Base-by-base conservation (phyloP, 2,888 invertebrate species). In the Tillus elongatus region DNA sequence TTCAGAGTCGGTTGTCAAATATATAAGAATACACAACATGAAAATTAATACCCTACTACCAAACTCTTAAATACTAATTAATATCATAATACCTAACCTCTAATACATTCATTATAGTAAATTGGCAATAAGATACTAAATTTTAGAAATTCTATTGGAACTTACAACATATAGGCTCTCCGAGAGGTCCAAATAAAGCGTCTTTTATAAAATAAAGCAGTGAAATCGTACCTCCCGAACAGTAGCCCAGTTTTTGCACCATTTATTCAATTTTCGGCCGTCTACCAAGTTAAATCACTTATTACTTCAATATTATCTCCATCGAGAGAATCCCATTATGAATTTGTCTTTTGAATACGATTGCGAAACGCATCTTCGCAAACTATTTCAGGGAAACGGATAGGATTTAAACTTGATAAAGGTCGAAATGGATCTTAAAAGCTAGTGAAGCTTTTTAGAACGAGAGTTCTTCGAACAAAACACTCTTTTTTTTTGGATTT, bases 41-140 rank as follows among this genome's bases (percentile, higher is more conserved):
- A 51, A 45, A 45, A 38, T 51, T 52, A 55, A 51, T 51, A 55
- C 64, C 63, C 63, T 63, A 62, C 59, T 63, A 64, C 64, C 63
- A 64, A 60, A 58, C 53, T 53, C 60, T 60, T 61, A 63, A 57
- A 60, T 55, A 59, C 60, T 62, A 63, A 57, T 57, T 60, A 61
- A 63, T 64, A 62, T 61, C 60, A 49, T 57, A 57, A 61, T 58
- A 58, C 58, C 58, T 60, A 60, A 46, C 40, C 44, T 45, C 54
- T 60, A 56, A 60, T 57, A 58, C 56, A 59, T 54, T 52, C 48
- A 47, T 46, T 53, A 57, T 49, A 48, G 52, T 63, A 65, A 60
- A 61, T 64, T 64, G 63, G 64, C 63, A 64, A 63, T 62, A 61
- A 60, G 61, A 61, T 61, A 61, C 59, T 64, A 59, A 58, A 61